Evolutionary conservation across 64 coral and sea anemone species (phyloP), one percentile per base, ranked within the genome.

Genomic region (Stichodactyla mertensii): DNA sequence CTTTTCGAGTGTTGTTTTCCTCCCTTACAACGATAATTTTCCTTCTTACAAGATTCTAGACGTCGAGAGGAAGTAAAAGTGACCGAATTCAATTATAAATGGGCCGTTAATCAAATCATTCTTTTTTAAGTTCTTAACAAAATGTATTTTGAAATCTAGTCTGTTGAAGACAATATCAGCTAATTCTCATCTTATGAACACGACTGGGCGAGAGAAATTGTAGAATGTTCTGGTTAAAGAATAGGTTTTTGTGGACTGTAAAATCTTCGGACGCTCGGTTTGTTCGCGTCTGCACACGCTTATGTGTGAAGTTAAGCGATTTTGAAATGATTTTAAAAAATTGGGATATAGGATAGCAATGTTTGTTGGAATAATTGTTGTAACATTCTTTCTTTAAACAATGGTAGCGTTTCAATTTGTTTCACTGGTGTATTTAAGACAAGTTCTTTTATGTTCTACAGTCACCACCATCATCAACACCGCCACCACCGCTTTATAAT

Each of bases 21-120:
- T 69, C 18, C 36, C 36, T 45, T 45, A 45, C 7, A 22, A 22
- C 64, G 64, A n/a, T 69, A 22, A 69, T 69, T 69, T 69, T 9
- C n/a, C n/a, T 18, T 22, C 64, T 69, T 69, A 69, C 64, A 69
- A 69, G 7, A 5, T 74, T 31, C 69, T 11, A 74, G 69, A 74
- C 24, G 6, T 23, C 22, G 24, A 31, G 36, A 74, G 22, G 69
- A 74, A 74, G 24, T 74, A n/a, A 9, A 15, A 69, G 69, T 74
- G 24, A 74, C 69, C 16, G 62, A 64, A 57, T 83, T 94, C 85
- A 94, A 91, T 94, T 88, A 89, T 89, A 88, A 18, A 92, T 87
- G 64, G 91, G 80, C 51, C 82, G 52, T 64, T 95, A 95, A 95
- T 91, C 87, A 51, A 91, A 95, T 89, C 84, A 95, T 54, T 81